These are phyloP conservation scores for Perognathus longimembris DNA, from an alignment of 2,113 vertebrate species.

Conservation along the genomic window DNA sequence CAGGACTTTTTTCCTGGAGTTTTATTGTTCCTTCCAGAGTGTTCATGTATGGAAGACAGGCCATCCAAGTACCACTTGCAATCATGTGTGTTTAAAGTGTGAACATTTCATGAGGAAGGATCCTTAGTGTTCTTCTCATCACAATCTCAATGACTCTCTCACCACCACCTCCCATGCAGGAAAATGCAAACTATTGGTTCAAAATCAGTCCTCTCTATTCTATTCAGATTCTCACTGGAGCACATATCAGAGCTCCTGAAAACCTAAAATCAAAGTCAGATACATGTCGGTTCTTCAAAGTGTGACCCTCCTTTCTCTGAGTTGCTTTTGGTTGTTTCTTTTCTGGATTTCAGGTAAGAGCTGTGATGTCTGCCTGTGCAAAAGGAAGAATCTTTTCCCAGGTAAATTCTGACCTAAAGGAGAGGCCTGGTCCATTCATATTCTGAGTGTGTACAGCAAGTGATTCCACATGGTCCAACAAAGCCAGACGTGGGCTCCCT, in stretches of 20 bases:
- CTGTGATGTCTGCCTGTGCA: neutral
- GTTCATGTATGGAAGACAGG: neutral
- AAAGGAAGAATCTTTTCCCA: neutral
- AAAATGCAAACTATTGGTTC: neutral
- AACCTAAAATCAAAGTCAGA: neutral
- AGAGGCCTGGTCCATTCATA: neutral
- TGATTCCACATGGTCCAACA: too few species aligned
- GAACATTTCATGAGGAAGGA: neutral
- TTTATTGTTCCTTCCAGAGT: neutral
- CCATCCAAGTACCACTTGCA: neutral
- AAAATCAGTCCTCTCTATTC: neutral
- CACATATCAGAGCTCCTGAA: neutral
- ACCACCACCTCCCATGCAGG: neutral
- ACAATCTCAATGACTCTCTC: neutral
- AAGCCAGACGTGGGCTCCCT: too few species aligned
- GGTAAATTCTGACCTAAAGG: neutral
- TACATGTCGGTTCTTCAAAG: neutral
- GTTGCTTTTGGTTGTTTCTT: neutral
- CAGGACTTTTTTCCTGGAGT: neutral
- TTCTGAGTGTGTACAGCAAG: too few species aligned
- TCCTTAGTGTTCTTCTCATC: neutral
- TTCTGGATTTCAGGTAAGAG: neutral
- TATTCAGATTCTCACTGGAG: neutral
- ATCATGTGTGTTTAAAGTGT: too few species aligned
- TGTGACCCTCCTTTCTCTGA: neutral